Conservation (phyloP, 2,888 invertebrate species). For the Leptopilina myrica region DNA sequence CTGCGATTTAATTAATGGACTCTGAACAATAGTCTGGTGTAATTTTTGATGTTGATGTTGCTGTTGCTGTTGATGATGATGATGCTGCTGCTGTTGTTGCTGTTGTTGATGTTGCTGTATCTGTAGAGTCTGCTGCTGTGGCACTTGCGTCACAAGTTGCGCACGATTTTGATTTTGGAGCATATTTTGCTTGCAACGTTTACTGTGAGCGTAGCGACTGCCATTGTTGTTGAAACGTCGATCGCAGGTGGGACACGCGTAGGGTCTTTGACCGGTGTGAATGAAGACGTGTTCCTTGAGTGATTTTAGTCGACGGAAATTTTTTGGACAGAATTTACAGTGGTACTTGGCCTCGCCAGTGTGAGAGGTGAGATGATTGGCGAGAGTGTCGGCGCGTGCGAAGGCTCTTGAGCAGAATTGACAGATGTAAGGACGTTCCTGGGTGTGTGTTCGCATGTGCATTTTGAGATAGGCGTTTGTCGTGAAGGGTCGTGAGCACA, state of each 20-base stretch:
- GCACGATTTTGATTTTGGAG: constrained; percentile 66
- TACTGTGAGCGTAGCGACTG: constrained; percentile 74
- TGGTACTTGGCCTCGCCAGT: constrained; percentile 75
- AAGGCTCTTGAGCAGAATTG: constrained; percentile 74
- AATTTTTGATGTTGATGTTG: constrained; percentile 40
- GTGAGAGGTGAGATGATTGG: constrained; percentile 74
- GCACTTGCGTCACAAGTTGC: constrained; percentile 58
- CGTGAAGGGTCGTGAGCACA: constrained; percentile 73
- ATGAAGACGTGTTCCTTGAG: constrained; percentile 75
- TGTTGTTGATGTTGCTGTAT: constrained; percentile 38
- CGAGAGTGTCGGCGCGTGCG: constrained; percentile 73
- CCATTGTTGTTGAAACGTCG: constrained; percentile 74
- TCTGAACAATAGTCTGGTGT: constrained; percentile 53
- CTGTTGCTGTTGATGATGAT: too few species aligned
- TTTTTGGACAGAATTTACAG: constrained; percentile 74
- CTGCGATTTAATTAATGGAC: constrained; percentile 69
- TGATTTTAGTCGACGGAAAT: constrained; percentile 72
- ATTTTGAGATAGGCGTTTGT: constrained; percentile 74
- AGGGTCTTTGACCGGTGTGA: constrained; percentile 74
- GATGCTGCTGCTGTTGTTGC: too few species aligned
- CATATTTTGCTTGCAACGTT: constrained; percentile 73
- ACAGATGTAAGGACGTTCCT: constrained; percentile 74
- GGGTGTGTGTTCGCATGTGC: constrained; percentile 75
- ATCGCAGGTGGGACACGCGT: constrained; percentile 74
- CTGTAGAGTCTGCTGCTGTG: constrained; percentile 49